Base-by-base conservation (phyloP, 2,888 invertebrate species). In the Diadegma fenestrale region DNA sequence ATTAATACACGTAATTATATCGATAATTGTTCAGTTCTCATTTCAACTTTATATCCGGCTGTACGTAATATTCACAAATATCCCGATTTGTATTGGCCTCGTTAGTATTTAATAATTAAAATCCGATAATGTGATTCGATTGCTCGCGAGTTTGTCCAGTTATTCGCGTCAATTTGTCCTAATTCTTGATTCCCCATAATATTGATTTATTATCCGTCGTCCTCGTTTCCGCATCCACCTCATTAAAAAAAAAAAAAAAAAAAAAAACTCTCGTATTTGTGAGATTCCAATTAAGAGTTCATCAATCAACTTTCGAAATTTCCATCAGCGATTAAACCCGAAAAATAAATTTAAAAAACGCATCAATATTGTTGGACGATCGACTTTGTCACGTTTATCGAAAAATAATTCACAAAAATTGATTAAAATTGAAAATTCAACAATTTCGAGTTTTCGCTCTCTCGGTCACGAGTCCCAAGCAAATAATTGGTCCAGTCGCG, bases 21-120 rank as follows among this genome's bases (percentile, higher is more conserved):
- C 37, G 51, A 66, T 76, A 76, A 76, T 76, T 51, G 22, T 37
- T 48, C 22, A 19, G 26, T 22, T 30, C 30, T 51, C n/a, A 51
- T 12, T 71, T n/a, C 1, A 19, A 64, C n/a, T 63, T 6, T 33
- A 17, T 14, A 17, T 14, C 8, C 37, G 19, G 22, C 6, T n/a
- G n/a, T 14, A 8, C 63, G n/a, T 63, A n/a, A 30, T 10, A 33
- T 69, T 69, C 8, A 1, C 1, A 48, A 69, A 51, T 69, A 48
- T 69, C 48, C 8, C 14, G 14, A 71, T 37, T 12, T 33, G 14
- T n/a, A 22, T 61, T 26, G 19, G 37, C 43, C 12, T 41, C 4
- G 26, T 61, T 61, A 43, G n/a, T 26, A 45, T 19, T 61, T n/a
- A 30, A 61, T 73, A 7, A 73, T 73, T 73, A 73, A 73, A 73